Conservation (phyloP, 1,140 invertebrate genomes). For the Leptopilina clavipes region DNA sequence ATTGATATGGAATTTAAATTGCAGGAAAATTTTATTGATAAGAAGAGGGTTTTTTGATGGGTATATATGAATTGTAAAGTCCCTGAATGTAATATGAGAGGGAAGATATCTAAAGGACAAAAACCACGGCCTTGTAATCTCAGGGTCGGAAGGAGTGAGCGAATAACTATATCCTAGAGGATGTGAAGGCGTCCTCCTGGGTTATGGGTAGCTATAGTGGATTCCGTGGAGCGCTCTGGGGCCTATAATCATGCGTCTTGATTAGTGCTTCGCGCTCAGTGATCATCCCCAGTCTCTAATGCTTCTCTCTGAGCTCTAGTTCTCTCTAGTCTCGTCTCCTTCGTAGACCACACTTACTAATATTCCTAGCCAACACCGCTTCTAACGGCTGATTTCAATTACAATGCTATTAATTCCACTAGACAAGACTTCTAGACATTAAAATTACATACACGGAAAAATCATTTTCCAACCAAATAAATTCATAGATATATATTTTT, state of each 20-base stretch:
- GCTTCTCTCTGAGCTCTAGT: constrained; percentile 62
- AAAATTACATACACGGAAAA: too few relatives aligned
- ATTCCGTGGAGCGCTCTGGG: constrained; percentile 63
- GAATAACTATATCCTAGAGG: constrained; percentile 52
- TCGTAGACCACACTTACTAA: constrained; percentile 66
- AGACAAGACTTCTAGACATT: constrained; percentile 38
- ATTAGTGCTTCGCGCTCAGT: constrained; percentile 73
- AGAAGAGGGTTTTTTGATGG: constrained; percentile 23
- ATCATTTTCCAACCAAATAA: too few relatives aligned
- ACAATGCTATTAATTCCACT: constrained; percentile 38
- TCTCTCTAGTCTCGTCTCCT: constrained; percentile 64
- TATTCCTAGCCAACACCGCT: constrained; percentile 56
- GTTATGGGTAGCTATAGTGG: constrained; percentile 56
- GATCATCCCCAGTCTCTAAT: constrained; percentile 72
- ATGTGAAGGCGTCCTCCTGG: constrained; percentile 58
- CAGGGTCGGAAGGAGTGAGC: constrained; percentile 57
- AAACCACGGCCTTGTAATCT: constrained; percentile 65
- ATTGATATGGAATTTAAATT: too few relatives aligned
- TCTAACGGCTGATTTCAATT: constrained; percentile 53
- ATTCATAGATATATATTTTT: too few relatives aligned
- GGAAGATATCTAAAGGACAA: constrained; percentile 48
- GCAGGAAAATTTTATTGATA: not conserved
- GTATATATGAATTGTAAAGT: constrained; percentile 48
- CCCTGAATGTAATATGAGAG: constrained; percentile 26
- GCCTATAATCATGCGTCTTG: constrained; percentile 75